Evolutionary conservation across 2,888 invertebrate genomes (phyloP).

Genomic region (Macrosiphum euphorbiae): DNA sequence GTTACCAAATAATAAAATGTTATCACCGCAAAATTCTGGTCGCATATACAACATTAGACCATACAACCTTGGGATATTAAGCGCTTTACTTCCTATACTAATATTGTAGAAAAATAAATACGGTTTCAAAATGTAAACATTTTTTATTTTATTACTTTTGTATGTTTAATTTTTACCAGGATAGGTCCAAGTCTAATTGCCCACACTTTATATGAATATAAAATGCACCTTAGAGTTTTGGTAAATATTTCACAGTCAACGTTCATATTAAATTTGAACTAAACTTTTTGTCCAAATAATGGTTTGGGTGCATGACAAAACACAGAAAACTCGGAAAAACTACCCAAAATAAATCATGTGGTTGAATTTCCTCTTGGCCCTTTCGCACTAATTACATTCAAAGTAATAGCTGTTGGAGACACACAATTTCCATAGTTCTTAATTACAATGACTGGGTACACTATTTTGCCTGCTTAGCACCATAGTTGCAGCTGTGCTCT

Average conservation of each 20-base stretch:
- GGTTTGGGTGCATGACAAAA: conserved; percentile 48
- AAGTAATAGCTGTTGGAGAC: conserved; percentile 62
- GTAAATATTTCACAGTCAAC: conserved; percentile 35
- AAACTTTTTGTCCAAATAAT: conserved; percentile 53
- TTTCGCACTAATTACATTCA: conserved; percentile 62
- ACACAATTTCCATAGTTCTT: conserved; percentile 64
- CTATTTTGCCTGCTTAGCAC: conserved; percentile 62
- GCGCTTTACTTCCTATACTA: neutral
- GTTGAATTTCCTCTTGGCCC: conserved; percentile 58
- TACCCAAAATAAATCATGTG: conserved; percentile 62
- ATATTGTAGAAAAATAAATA: neutral
- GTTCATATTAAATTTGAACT: conserved; percentile 46
- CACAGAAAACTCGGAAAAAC: conserved; percentile 62
- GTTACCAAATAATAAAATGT: neutral
- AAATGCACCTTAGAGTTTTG: conserved; percentile 48
- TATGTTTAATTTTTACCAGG: neutral
- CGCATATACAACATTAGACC: neutral
- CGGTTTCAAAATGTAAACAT: neutral
- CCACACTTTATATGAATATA: conserved; percentile 50
- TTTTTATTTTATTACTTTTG: neutral
- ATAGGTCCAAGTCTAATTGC: conserved; percentile 21
- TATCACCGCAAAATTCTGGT: neutral
- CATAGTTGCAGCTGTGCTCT: conserved; percentile 63
- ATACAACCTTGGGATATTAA: neutral
- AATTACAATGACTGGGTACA: conserved; percentile 64